Conservation (phyloP, 2,797 vertebrate species). For the Hippocampus kuda region DNA sequence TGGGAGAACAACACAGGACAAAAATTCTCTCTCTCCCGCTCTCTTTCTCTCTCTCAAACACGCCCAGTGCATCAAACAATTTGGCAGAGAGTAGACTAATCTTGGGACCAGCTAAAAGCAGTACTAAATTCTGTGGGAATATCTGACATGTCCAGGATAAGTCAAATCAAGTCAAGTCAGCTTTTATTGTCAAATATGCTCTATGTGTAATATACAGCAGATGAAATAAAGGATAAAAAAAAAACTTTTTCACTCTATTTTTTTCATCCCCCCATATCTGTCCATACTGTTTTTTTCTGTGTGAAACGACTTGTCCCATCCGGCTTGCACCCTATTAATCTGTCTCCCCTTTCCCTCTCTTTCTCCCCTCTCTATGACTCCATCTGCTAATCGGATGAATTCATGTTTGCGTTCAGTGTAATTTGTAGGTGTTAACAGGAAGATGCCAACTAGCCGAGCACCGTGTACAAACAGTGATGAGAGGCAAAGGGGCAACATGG, state of each 20-base stretch:
- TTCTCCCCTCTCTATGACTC: conserved; percentile 11
- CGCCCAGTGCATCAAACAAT: neutral
- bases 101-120: too few species aligned
- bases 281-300: neutral
- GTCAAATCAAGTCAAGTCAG: too few species aligned
- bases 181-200: too few species aligned
- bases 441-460: neutral
- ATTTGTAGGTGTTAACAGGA: conserved; percentile 2
- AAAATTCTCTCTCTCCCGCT: conserved; percentile 22
- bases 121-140: too few species aligned
- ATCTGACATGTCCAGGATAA: too few species aligned
- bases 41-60: neutral
- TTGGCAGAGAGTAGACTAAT: too few species aligned
- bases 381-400: conserved; percentile 3
- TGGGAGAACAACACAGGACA: conserved; percentile 37
- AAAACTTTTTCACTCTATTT: neutral
- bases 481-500: conserved; percentile 7
- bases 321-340: neutral
- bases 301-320: neutral
- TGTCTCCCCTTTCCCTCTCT: conserved; percentile 4
- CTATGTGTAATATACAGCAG: too few species aligned
- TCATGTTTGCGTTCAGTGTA: neutral
- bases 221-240: neutral
- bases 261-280: neutral
- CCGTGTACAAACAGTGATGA: neutral